Evolutionary conservation across 2,888 invertebrate species (phyloP).

Genomic region (Noctua janthina): DNA sequence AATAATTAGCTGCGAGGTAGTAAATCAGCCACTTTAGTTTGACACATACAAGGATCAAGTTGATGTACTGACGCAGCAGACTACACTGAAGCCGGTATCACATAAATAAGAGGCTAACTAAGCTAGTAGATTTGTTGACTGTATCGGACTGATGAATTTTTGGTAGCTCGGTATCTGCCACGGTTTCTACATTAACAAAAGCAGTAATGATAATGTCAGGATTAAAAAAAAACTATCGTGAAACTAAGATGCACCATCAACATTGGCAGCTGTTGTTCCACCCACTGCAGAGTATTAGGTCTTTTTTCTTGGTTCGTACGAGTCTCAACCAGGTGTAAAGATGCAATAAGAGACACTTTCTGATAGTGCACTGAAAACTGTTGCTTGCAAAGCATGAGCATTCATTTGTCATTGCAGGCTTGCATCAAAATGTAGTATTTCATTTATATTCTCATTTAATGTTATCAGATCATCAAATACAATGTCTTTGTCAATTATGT

Average conservation of each 20-base stretch:
- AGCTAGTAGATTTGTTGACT: conserved; percentile 10
- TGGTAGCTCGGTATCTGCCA: neutral
- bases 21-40: conserved; percentile 62
- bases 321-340: neutral
- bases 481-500: neutral
- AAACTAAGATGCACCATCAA: neutral
- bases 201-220: neutral
- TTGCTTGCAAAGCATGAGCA: neutral
- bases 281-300: neutral
- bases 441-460: neutral
- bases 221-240: neutral
- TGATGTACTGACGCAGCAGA: conserved; percentile 50
- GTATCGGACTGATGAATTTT: neutral
- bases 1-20: conserved; percentile 59
- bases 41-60: conserved; percentile 60
- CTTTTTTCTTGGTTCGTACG: neutral
- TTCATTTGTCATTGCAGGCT: neutral
- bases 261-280: neutral
- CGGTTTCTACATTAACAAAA: neutral
- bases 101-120: conserved; percentile 27
- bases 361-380: neutral
- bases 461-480: neutral
- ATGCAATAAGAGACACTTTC: neutral
- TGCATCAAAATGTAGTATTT: neutral
- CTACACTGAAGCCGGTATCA: conserved; percentile 5